A percentile compares a stretch with the other conserved stretches of the same genome.
Conservation (phyloP, 2,113 vertebrate species). For the Coptodon bakossiorum region DNA sequence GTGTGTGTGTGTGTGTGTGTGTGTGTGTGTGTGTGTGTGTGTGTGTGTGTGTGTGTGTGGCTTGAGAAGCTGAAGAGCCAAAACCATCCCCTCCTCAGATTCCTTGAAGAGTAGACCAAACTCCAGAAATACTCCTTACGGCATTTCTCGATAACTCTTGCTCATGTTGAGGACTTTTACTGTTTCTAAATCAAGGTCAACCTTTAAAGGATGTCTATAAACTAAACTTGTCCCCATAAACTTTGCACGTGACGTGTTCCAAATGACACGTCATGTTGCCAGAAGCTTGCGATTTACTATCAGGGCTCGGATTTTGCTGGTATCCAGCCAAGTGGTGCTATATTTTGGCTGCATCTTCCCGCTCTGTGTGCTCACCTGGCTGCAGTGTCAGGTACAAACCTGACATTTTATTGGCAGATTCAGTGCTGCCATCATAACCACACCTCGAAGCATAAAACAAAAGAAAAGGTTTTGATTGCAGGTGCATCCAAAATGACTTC, state of each 20-base stretch:
- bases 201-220: not conserved
- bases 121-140: conserved; percentile 20
- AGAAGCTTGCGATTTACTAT: not conserved
- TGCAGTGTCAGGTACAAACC: not conserved
- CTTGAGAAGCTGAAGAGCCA: not conserved
- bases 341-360: not conserved
- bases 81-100: not conserved
- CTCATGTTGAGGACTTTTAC: not conserved
- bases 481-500: not conserved
- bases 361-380: not conserved
- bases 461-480: not conserved
- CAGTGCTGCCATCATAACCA: not conserved
- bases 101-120: not conserved
- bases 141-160: not conserved
- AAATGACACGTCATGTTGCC: not conserved
- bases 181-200: not conserved
- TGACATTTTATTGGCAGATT: not conserved
- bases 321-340: not conserved
- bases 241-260: not conserved
- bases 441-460: not conserved
- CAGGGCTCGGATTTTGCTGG: not conserved
- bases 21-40: not conserved
- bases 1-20: not conserved
- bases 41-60: not conserved
- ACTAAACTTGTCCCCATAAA: not conserved